These are phyloP conservation scores for Bedellia somnulentella DNA, from an alignment of 2,888 invertebrate genomes.

Conservation along the genomic window DNA sequence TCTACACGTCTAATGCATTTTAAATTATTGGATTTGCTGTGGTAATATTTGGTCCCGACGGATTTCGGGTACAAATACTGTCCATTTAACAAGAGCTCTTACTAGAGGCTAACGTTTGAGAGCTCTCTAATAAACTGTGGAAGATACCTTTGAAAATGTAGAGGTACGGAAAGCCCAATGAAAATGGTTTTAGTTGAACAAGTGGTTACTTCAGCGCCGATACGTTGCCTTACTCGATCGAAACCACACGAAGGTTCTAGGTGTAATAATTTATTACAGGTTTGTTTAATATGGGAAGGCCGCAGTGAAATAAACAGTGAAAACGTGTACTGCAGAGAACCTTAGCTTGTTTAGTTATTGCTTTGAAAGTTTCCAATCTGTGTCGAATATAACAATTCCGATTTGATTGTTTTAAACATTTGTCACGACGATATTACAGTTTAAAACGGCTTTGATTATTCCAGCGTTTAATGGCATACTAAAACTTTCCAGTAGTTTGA, in stretches of 20 bases:
- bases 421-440: background rate
- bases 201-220: conserved; percentile 18
- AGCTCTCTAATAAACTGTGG: background rate
- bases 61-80: background rate
- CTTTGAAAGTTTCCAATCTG: background rate
- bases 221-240: conserved; percentile 38
- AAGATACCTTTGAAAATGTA: background rate
- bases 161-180: background rate
- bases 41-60: background rate
- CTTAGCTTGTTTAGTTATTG: background rate
- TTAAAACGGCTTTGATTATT: no score
- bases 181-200: background rate
- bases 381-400: background rate
- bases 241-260: conserved; percentile 40
- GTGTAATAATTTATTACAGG: conserved; percentile 44
- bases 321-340: no score
- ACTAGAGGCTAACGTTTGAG: background rate
- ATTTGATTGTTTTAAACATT: background rate
- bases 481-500: background rate
- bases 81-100: background rate
- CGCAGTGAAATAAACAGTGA: conserved; percentile 1
- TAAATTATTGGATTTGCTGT: background rate
- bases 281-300: conserved; percentile 14
- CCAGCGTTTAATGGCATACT: no score
- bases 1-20: background rate